Conservation (phyloP, 2,113 vertebrate species). For the Phaetusa simplex region DNA sequence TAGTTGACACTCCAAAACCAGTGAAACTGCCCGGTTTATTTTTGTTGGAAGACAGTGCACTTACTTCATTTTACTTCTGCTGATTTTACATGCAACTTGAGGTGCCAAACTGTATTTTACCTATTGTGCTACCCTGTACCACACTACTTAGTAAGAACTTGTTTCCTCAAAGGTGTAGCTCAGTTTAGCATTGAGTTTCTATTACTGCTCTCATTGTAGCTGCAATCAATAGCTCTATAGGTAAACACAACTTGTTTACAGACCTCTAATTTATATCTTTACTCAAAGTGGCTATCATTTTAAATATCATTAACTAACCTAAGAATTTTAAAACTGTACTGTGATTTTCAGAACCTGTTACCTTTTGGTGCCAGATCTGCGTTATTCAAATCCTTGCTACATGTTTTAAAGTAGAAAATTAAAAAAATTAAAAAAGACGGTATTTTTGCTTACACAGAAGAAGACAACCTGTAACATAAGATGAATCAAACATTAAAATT, state of each 20-base stretch:
- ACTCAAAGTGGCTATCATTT: constrained; percentile 79
- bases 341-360: constrained; percentile 83
- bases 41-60: constrained; percentile 68
- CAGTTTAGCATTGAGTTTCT: constrained; percentile 72
- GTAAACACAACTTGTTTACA: constrained; percentile 76
- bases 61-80: constrained; percentile 66
- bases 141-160: constrained; percentile 71
- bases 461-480: constrained; percentile 74
- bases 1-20: constrained; percentile 66
- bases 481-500: constrained; percentile 73
- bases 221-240: constrained; percentile 74
- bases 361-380: constrained; percentile 79
- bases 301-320: constrained; percentile 78
- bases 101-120: constrained; percentile 78
- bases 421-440: constrained; percentile 55
- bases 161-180: constrained; percentile 74
- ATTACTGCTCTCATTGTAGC: constrained; percentile 76
- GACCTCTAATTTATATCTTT: constrained; percentile 82
- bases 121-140: constrained; percentile 67
- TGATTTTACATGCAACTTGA: constrained; percentile 72
- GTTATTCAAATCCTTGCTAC: constrained; percentile 78
- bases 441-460: constrained; percentile 82
- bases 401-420: constrained; percentile 79
- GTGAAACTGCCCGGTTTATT: constrained; percentile 62
- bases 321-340: constrained; percentile 81